phyloP scores from a whole-genome alignment of 2,888 invertebrate genomes.

The Drosophila subquinaria region DNA sequence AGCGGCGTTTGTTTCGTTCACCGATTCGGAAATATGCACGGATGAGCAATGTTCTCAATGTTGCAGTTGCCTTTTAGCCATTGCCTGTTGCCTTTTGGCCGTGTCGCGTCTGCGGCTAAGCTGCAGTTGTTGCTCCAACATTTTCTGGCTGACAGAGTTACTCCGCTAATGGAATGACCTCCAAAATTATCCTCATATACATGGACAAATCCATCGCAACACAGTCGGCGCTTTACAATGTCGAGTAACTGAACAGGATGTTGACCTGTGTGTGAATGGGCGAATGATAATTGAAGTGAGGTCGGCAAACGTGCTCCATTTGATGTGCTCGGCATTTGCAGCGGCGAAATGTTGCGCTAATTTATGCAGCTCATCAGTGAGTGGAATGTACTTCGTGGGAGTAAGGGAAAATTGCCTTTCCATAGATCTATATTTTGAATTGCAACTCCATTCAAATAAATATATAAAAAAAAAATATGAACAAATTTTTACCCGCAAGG shows the following conservation, averaged over 20 bases:
- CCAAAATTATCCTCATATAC: conserved; percentile 54
- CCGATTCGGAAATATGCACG: conserved; percentile 51
- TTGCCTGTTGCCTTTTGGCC: conserved; percentile 1
- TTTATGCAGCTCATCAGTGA: conserved; percentile 57
- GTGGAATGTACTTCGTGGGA: conserved; percentile 31
- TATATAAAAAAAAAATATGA: background rate
- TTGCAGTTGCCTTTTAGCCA: conserved; percentile 2
- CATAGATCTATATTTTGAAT: conserved; percentile 2
- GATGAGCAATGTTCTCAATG: conserved; percentile 43
- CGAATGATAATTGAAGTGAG: conserved; percentile 4
- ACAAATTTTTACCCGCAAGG: background rate
- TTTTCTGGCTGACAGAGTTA: conserved; percentile 21
- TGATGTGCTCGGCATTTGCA: conserved; percentile 65
- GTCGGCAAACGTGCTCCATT: conserved; percentile 62
- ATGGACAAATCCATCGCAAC: conserved; percentile 23
- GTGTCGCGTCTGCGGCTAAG: conserved; percentile 27
- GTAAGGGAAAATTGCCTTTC: conserved; percentile 5
- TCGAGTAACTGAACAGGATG: conserved; percentile 30
- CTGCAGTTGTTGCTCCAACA: conserved; percentile 35
- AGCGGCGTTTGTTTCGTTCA: conserved; percentile 60
- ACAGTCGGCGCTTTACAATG: conserved; percentile 38
- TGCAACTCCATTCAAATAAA: background rate
- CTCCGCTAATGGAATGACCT: conserved; percentile 21
- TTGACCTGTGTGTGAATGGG: conserved; percentile 24
- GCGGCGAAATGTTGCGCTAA: conserved; percentile 52